Evolutionary conservation across 2,113 vertebrate species (phyloP).

Genomic region (Takifugu bimaculatus): DNA sequence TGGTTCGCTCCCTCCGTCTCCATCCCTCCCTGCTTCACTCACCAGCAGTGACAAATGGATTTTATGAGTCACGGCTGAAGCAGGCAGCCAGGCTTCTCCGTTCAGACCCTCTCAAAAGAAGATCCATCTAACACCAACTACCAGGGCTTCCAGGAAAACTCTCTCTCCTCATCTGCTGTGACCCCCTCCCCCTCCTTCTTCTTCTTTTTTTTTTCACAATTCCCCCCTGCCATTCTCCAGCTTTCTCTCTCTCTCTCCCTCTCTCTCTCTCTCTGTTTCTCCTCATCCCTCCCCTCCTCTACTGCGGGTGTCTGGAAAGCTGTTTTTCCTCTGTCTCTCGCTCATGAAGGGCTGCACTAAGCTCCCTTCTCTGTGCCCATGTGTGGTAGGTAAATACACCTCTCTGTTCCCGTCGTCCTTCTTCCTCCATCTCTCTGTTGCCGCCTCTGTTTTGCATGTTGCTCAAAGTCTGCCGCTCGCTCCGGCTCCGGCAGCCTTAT

Average conservation of each 20-base stretch:
- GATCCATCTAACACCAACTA: conserved; percentile 61
- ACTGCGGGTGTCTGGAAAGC: conserved; percentile 75
- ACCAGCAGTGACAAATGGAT: conserved; percentile 64
- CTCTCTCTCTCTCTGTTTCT: conserved; percentile 53
- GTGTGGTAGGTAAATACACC: conserved; percentile 78
- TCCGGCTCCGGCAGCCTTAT: conserved; percentile 38
- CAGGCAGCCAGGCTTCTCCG: conserved; percentile 55
- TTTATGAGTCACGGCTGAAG: conserved; percentile 72
- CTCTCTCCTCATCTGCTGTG: conserved; percentile 52
- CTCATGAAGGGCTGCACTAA: conserved; percentile 82
- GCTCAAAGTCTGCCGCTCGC: conserved; percentile 54
- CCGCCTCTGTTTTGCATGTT: conserved; percentile 67
- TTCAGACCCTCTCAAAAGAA: conserved; percentile 64
- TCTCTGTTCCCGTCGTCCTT: conserved; percentile 50
- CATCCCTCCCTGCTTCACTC: conserved; percentile 56
- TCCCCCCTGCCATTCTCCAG: conserved; percentile 28
- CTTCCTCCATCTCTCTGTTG: conserved; percentile 54
- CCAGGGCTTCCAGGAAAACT: conserved; percentile 71
- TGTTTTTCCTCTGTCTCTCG: conserved; percentile 75
- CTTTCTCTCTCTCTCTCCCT: conserved; percentile 44
- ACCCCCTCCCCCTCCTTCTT: conserved; percentile 31
- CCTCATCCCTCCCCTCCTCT: conserved; percentile 66
- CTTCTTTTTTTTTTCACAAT: conserved; percentile 32
- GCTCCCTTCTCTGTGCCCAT: conserved; percentile 80
- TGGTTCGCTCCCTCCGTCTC: conserved; percentile 39